A percentile compares a stretch with the other conserved stretches of the same genome.
Evolutionary conservation across 2,888 invertebrate genomes (phyloP).

Genomic region (Noctua fimbriata): DNA sequence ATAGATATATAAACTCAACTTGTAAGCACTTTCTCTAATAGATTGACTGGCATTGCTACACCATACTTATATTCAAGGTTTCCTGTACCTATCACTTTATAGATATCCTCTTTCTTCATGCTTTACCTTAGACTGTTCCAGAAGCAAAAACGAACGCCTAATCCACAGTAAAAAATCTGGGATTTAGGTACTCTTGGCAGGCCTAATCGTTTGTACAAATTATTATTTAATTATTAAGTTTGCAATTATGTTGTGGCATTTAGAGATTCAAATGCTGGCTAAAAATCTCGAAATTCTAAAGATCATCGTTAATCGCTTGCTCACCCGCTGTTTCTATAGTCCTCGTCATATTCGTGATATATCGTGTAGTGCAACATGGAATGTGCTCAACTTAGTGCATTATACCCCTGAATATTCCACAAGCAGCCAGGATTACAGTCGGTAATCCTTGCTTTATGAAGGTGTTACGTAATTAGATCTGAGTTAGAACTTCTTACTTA

Average conservation of each 20-base stretch:
- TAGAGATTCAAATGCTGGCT: neutral
- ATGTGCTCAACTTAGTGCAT: constrained; percentile 43
- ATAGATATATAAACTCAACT: neutral
- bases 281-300: neutral
- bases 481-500: neutral
- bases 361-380: constrained; percentile 39
- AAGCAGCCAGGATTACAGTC: constrained; percentile 8
- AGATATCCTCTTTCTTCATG: neutral
- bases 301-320: neutral
- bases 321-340: constrained; percentile 41
- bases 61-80: neutral
- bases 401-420: constrained; percentile 42
- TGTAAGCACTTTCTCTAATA: neutral
- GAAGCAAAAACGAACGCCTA: neutral
- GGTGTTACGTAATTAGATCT: neutral
- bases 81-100: too few relatives aligned
- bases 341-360: constrained; percentile 36
- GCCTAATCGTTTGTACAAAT: neutral
- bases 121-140: neutral
- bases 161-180: neutral
- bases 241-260: too few relatives aligned
- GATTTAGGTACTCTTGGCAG: neutral
- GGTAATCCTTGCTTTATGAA: constrained; percentile 12
- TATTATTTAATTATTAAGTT: neutral
- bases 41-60: neutral